These are phyloP conservation scores for Phalacrocorax brasilianus DNA, from an alignment of 2,113 vertebrate species.

Conservation along the genomic window DNA sequence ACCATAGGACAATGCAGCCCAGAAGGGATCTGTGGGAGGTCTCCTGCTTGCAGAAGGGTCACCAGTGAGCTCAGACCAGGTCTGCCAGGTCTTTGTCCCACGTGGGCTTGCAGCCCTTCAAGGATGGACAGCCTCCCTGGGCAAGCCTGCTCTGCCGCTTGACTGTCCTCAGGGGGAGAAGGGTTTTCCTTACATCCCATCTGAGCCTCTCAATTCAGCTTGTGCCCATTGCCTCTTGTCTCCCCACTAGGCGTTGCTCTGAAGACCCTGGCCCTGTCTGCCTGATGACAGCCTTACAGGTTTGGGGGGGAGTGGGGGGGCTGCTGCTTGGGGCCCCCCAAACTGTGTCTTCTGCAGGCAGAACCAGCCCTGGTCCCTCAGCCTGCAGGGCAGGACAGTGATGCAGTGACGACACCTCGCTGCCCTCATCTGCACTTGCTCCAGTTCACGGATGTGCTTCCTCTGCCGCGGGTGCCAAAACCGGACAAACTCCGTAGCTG, in stretches of 20 bases:
- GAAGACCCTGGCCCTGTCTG: background rate
- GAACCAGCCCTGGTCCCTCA: background rate
- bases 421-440: background rate
- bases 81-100: background rate
- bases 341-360: background rate
- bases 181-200: rapidly evolving
- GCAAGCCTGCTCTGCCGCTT: background rate
- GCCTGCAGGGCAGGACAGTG: background rate
- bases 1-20: background rate
- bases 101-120: background rate
- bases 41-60: background rate
- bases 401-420: background rate
- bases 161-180: background rate
- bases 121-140: no score
- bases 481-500: background rate
- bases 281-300: rapidly evolving
- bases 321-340: no score
- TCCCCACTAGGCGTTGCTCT: background rate
- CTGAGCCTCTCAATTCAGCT: background rate
- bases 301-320: background rate
- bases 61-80: background rate
- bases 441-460: background rate
- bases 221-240: rapidly evolving
- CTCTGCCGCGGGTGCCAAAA: no score
- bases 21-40: background rate